phyloP scores from a whole-genome alignment of 2,797 vertebrate species.

The Xerus rutilus region DNA sequence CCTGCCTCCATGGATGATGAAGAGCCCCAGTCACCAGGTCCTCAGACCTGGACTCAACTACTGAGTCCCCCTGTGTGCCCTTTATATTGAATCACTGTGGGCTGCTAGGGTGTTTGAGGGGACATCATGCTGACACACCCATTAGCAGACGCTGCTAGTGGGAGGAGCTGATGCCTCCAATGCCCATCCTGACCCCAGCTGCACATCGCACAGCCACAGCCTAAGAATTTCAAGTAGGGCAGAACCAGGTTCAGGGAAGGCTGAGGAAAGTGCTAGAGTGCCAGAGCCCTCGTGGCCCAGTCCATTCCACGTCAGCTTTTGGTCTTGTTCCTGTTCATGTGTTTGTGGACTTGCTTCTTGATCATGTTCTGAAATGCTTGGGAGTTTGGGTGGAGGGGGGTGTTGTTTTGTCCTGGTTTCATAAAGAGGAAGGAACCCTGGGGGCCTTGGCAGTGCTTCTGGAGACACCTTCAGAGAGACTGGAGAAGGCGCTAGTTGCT shows the following conservation, averaged over 20 bases:
- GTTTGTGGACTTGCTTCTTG: neutral
- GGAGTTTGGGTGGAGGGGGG: neutral
- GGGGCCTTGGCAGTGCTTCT: neutral
- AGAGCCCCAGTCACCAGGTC: neutral
- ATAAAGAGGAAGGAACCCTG: neutral
- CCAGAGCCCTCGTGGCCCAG: accelerated
- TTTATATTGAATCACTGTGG: neutral
- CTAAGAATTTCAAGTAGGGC: neutral
- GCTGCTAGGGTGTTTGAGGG: neutral
- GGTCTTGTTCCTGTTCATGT: neutral
- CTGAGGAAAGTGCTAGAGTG: neutral
- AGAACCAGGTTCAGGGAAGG: neutral
- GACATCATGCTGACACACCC: neutral
- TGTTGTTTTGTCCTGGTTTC: neutral
- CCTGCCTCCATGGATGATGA: neutral
- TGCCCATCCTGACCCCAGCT: neutral
- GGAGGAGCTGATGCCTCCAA: neutral
- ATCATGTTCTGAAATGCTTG: neutral
- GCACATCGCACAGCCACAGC: neutral
- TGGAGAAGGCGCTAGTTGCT: neutral
- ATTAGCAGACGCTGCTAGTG: neutral
- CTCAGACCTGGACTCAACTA: neutral
- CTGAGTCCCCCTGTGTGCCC: neutral
- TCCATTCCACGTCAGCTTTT: neutral
- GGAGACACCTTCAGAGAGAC: neutral